Percentiles rank a stretch among this genome's conserved stretches.
Conservation (phyloP, 2,888 invertebrate genomes). For the Patella pellucida region DNA sequence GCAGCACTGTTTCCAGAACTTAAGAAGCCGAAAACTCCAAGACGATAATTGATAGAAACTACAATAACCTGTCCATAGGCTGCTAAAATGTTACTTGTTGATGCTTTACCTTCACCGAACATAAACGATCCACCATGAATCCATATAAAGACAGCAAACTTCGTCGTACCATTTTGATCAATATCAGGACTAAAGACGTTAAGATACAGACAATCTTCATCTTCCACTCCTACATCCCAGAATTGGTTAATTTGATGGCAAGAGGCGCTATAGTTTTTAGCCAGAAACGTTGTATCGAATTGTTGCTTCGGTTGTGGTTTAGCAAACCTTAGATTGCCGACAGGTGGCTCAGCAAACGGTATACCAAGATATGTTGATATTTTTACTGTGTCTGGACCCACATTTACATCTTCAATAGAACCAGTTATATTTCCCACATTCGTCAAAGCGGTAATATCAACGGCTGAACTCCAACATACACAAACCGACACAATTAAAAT, state of each 20-base stretch:
- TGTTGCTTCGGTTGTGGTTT: constrained; percentile 75
- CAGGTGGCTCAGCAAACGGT: constrained; percentile 90
- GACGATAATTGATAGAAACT: constrained; percentile 50
- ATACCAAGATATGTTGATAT: constrained; percentile 82
- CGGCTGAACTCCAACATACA: too few relatives aligned
- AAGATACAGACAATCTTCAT: constrained; percentile 47
- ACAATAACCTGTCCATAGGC: constrained; percentile 44
- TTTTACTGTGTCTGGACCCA: not conserved
- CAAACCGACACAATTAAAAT: too few relatives aligned
- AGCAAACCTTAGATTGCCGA: constrained; percentile 85
- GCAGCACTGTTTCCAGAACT: constrained; percentile 40
- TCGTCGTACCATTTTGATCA: constrained; percentile 8
- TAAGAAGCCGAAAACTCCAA: constrained; percentile 53
- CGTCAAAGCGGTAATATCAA: not conserved
- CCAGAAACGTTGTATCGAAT: constrained; percentile 31
- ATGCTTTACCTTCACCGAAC: constrained; percentile 33
- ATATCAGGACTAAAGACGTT: constrained; percentile 46
- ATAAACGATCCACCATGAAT: constrained; percentile 46
- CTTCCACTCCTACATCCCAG: too few relatives aligned
- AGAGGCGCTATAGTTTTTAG: constrained; percentile 37
- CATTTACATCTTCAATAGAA: not conserved
- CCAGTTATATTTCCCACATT: not conserved
- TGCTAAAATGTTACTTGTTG: constrained; percentile 18
- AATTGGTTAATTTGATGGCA: constrained; percentile 35
- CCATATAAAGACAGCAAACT: constrained; percentile 42